These are phyloP conservation scores for Arenaria interpres DNA, from an alignment of 2,113 vertebrate genomes.

Conservation along the genomic window DNA sequence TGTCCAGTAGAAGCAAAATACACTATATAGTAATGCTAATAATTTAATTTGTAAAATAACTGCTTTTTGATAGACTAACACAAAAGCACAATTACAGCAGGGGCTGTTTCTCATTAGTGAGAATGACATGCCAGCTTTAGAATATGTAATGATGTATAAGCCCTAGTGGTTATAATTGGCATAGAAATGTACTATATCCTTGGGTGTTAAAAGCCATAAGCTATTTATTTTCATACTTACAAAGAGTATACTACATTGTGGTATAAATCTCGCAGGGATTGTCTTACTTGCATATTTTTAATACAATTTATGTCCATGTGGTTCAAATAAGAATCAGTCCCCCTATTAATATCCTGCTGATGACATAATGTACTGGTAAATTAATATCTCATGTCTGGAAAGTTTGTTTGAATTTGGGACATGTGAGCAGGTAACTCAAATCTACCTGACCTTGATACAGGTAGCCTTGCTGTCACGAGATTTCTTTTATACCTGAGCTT, in stretches of 20 bases:
- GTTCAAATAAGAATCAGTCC: background rate
- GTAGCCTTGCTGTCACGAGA: background rate
- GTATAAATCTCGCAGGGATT: background rate
- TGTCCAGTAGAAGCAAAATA: background rate
- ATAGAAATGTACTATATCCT: slow-evolving; percentile 25
- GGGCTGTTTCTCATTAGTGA: slow-evolving; percentile 22
- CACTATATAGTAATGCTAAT: background rate
- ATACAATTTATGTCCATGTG: slow-evolving; percentile 1
- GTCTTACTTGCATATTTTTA: background rate
- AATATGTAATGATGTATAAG: slow-evolving; percentile 18
- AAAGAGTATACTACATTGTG: background rate
- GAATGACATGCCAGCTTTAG: background rate
- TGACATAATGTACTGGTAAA: slow-evolving; percentile 7
- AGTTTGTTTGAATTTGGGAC: background rate
- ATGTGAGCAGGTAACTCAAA: background rate
- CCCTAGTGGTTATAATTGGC: slow-evolving; percentile 1
- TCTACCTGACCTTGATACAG: background rate
- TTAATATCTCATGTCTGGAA: background rate
- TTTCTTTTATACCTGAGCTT: background rate
- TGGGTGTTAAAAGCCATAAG: slow-evolving; percentile 46
- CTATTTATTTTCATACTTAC: slow-evolving; percentile 50
- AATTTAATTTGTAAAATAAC: slow-evolving; percentile 24
- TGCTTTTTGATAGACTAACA: background rate
- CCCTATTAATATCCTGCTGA: background rate
- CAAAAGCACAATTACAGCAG: background rate